Base-by-base conservation (phyloP, 2,888 invertebrate genomes). In the Caenorhabditis panamensis region DNA sequence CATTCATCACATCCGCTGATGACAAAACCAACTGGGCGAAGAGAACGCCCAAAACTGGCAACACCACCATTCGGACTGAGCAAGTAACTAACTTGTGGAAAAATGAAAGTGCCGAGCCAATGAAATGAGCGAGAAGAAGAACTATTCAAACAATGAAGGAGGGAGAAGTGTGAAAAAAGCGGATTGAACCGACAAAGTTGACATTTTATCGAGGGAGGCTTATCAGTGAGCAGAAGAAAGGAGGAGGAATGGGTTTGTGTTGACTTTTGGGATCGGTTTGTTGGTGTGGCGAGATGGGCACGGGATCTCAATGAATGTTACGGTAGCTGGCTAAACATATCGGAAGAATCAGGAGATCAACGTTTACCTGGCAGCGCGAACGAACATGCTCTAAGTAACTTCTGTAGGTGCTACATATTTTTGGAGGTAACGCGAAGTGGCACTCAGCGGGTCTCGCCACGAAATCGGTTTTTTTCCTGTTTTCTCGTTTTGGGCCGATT, bases 151-250 rank as follows among this genome's bases (percentile, higher is more conserved):
- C 31, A 62, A 62, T 61, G 28, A 67, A n/a, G 58, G 62, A 49
- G 62, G 51, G 61, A 67, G 41, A 47, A 47, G 47, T 47, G 47
- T 47, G 47, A 47, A 47, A 76, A 76, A 76, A 76, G 76, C 76
- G 76, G 76, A 76, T 76, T 76, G 75, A 66, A 59, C 66, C 41
- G 59, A 11, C 62, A 71, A 63, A 72, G 63, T 72, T 72, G 72
- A 72, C 72, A 72, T 61, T 63, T 47, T 63, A 41, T 63, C 53
- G 58, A n/a, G 11, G 24, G 6, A 26, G 11, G 24, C 58, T 73
- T 58, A 73, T 64, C 64, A 58, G 9, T 31, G 31, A 31, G 9
- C 5, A 31, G 31, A 9, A 31, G 9, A 31, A 36, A 4, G 26
- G 28, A 59, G 18, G 41, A 16, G 16, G 47, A 62, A 13, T 13